Percentiles rank a stretch among this genome's conserved stretches.
Conservation (phyloP, 2,113 vertebrate genomes). For the Athene cunicularia region DNA sequence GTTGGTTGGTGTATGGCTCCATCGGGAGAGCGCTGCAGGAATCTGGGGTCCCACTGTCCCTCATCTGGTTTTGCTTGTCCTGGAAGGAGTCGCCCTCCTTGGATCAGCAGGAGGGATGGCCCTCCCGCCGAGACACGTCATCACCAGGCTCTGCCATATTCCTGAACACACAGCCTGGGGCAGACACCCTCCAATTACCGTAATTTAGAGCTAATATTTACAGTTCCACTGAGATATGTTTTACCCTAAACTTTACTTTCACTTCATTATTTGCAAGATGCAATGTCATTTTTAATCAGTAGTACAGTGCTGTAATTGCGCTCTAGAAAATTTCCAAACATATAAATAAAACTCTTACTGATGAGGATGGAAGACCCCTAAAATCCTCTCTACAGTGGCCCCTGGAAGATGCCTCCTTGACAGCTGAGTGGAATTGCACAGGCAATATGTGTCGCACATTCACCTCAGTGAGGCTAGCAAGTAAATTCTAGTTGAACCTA, state of each 20-base stretch:
- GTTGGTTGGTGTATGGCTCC: not conserved
- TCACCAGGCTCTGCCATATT: not conserved
- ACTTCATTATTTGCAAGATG: not conserved
- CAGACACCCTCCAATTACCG: not conserved
- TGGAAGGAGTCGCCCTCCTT: not conserved
- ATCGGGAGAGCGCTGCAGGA: not conserved
- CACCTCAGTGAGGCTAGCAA: not conserved
- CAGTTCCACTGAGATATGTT: not conserved
- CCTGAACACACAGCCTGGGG: not conserved
- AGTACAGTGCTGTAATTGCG: not conserved
- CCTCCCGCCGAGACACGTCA: not conserved
- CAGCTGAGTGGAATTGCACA: not conserved
- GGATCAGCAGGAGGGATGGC: not conserved
- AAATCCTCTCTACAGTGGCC: not conserved
- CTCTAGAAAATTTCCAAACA: not conserved
- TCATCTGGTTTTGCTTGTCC: not conserved
- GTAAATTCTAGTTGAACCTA: not conserved
- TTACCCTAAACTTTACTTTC: not conserved
- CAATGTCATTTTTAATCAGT: not conserved
- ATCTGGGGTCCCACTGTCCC: rapidly evolving
- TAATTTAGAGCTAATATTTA: not conserved
- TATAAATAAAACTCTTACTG: not conserved
- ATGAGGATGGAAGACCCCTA: not conserved
- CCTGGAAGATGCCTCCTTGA: not conserved
- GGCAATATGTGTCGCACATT: not conserved